phyloP scores from a whole-genome alignment of 2,797 vertebrate species.

The Clarias laeviceps region DNA sequence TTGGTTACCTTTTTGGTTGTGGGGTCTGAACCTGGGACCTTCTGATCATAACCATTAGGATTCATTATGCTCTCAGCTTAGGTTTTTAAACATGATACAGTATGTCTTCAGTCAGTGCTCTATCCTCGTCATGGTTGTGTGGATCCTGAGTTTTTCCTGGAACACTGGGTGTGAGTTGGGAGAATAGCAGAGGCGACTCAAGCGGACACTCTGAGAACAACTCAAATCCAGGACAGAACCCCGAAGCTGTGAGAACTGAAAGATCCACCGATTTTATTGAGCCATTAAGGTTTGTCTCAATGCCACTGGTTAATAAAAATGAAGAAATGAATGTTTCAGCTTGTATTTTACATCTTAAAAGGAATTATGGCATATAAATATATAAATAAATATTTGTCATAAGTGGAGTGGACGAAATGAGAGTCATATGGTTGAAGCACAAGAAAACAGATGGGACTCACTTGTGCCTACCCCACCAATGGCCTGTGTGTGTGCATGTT shows the following conservation, averaged over 20 bases:
- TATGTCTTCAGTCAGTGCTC: background rate
- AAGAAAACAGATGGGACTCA: conserved; percentile 47
- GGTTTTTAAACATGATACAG: background rate
- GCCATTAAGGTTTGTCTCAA: background rate
- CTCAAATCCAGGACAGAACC: background rate
- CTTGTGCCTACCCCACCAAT: conserved; percentile 27
- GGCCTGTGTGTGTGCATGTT: conserved; percentile 38
- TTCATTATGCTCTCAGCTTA: background rate
- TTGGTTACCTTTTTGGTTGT: too few species aligned
- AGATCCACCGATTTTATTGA: background rate
- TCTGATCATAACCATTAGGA: background rate
- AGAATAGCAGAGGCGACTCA: background rate
- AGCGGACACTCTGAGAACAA: too few species aligned
- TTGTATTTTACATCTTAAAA: background rate
- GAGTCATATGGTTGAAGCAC: conserved; percentile 23
- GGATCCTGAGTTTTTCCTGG: background rate
- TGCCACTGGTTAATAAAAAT: background rate
- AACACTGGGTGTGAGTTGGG: background rate
- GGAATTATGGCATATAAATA: background rate
- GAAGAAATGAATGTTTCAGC: background rate
- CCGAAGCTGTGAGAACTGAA: background rate
- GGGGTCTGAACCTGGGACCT: too few species aligned
- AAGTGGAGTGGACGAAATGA: background rate
- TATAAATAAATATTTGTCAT: background rate
- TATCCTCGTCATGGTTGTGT: background rate